These are phyloP conservation scores for Morbakka virulenta DNA, from an alignment of 30 jellyfish, hydroid and myxozoan genomes.

Conservation along the genomic window DNA sequence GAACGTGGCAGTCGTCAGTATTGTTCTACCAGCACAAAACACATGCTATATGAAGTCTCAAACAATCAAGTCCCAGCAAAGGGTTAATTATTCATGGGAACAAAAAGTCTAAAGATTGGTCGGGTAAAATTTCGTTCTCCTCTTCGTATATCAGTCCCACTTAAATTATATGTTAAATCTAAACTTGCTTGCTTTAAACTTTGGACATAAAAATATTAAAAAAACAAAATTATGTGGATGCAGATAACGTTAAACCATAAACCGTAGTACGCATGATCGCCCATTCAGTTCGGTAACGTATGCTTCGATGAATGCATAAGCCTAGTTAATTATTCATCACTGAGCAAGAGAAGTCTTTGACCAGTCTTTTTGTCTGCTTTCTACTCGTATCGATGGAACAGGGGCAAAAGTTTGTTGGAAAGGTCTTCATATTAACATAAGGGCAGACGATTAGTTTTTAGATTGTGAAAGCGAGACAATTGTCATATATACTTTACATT, in stretches of 20 bases:
- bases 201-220: no score
- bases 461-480: background rate
- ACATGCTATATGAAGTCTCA: background rate
- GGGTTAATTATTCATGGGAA: background rate
- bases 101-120: no score
- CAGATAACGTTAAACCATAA: background rate
- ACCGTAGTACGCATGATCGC: background rate
- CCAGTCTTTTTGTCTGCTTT: slow-evolving; percentile 57
- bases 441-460: background rate
- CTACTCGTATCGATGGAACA: background rate
- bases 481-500: background rate
- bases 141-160: no score
- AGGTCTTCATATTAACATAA: background rate
- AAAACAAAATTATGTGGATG: background rate
- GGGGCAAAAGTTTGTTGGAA: background rate
- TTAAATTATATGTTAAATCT: no score
- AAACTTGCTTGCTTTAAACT: no score
- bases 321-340: slow-evolving; percentile 56
- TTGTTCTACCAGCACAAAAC: background rate
- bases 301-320: slow-evolving; percentile 75
- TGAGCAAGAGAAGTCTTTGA: slow-evolving; percentile 59
- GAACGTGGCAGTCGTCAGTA: background rate
- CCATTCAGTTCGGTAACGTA: slow-evolving; percentile 10
- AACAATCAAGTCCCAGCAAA: background rate
- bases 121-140: no score